Percentiles rank a stretch among this genome's conserved stretches.
Evolutionary conservation across 2,797 vertebrate genomes (phyloP).

Genomic region (Vespertilio murinus): DNA sequence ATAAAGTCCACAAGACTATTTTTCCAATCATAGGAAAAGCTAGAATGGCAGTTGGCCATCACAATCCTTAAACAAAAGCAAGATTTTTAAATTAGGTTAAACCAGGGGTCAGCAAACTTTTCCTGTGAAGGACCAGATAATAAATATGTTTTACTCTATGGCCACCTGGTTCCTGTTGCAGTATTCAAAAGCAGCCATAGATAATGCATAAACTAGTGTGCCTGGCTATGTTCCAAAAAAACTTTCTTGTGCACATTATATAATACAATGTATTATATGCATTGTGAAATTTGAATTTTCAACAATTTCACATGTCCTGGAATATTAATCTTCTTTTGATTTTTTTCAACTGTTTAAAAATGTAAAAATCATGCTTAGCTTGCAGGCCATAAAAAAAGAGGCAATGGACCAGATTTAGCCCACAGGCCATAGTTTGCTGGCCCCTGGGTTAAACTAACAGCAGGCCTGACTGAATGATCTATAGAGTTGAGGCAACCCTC

Average conservation of each 20-base stretch:
- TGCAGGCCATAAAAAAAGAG: not conserved
- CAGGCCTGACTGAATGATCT: not conserved
- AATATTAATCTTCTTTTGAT: conserved; percentile 33
- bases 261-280: not conserved
- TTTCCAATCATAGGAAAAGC: not conserved
- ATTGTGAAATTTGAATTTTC: conserved; percentile 23
- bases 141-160: not conserved
- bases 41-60: not conserved
- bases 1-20: not conserved
- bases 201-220: not conserved
- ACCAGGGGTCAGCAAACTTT: not conserved
- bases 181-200: not conserved
- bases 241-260: not conserved
- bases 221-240: not conserved
- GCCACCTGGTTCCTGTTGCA: not conserved
- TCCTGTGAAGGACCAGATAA: not conserved
- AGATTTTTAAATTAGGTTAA: not conserved
- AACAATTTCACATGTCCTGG: not conserved
- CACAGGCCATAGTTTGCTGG: not conserved
- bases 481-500: not conserved
- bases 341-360: conserved; percentile 52
- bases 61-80: not conserved
- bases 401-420: not conserved
- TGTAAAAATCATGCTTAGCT: conserved; percentile 23
- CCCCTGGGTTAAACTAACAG: conserved; percentile 45